These are phyloP conservation scores for Sesia apiformis DNA, from an alignment of 2,888 invertebrate genomes.

Conservation along the genomic window DNA sequence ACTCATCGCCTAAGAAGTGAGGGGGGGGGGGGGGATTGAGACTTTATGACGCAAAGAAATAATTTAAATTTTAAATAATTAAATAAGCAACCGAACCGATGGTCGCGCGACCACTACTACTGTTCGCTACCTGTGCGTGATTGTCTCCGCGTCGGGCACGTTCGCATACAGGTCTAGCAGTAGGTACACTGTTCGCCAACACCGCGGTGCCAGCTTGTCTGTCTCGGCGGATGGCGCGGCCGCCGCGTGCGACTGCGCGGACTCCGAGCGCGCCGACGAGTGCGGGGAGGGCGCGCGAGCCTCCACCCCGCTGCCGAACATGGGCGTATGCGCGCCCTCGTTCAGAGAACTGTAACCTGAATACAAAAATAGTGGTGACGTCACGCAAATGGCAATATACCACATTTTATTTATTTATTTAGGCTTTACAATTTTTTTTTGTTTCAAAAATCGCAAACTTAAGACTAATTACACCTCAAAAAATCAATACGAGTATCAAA, in stretches of 20 bases:
- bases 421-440: no score
- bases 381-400: background rate
- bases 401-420: no score
- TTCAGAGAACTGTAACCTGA: constrained; percentile 86
- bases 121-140: constrained; percentile 78
- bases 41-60: no score
- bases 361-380: background rate
- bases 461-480: no score
- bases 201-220: constrained; percentile 79
- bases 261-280: constrained; percentile 7
- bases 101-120: no score
- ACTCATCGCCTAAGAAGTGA: no score
- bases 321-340: constrained; percentile 83
- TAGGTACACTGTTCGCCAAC: constrained; percentile 96
- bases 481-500: no score
- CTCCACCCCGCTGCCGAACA: constrained; percentile 69
- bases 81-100: no score
- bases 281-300: constrained; percentile 10
- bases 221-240: constrained; percentile 3
- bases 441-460: no score
- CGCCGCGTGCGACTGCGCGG: constrained; percentile 85
- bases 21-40: no score
- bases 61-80: no score
- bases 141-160: constrained; percentile 95
- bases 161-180: constrained; percentile 94